Base-by-base conservation (phyloP, 2,797 vertebrate genomes). In the Urophycis tenuis region DNA sequence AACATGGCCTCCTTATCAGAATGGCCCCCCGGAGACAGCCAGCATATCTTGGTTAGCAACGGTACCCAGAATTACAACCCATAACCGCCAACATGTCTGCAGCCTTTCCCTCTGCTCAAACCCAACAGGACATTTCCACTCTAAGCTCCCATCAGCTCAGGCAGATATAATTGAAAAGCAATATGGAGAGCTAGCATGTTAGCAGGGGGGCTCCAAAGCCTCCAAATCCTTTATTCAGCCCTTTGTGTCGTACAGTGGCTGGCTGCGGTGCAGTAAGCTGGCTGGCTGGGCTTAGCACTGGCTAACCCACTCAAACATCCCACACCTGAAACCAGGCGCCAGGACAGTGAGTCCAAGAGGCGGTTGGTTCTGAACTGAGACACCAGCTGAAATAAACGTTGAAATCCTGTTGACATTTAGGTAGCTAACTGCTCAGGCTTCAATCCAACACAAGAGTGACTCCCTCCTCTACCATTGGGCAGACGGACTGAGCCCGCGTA, bases 221-320 rank as follows among this genome's bases (percentile, higher is more conserved):
- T 74, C 83, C 82, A 85, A 86, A 86, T 86, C 77, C 81, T 22
- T 80, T 22, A 79, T 90, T 88, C 81, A 83, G 82, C 80, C 80
- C 82, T 88, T 88, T 88, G 85, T 89, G 85, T 88, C 39, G 64
- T 80, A 79, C 2, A 1, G 78, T 78, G 85, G 75, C 88, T 90
- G 89, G 49, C 86, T 79, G 86, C 34, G 69, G 69, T 79, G 19
- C 86, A 88, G 88, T 89, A 89, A 90, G 87, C 85, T 77, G 74
- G 72, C 79, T 78, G 85, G 79, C 81, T 81, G 83, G 86, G 87
- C 81, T 80, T 74, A 85, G 81, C 79, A 0, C 81, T 73, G 80
- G 76, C 79, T 81, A 84, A 85, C 84, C 81, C 87, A 75, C 82
- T 87, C 83, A 84, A 80, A 83, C 84, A 41, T 79, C 82, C 80